phyloP scores from a whole-genome alignment of 2,888 invertebrate species.

The Trichogramma dendrolimi region DNA sequence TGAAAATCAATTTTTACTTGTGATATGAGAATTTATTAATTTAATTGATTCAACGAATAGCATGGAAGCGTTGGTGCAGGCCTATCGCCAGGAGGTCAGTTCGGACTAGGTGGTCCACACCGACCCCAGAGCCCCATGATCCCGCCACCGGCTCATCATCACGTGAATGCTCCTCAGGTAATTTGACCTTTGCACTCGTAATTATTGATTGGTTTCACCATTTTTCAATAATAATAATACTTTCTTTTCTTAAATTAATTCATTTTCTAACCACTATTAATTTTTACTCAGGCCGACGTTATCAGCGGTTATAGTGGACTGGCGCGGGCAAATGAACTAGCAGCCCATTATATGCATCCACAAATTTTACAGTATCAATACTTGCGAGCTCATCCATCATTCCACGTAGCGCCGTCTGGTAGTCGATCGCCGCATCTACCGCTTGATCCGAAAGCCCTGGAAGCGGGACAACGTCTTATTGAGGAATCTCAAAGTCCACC shows the following conservation, averaged over 20 bases:
- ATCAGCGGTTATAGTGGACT: constrained; percentile 54
- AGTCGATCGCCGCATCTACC: constrained; percentile 51
- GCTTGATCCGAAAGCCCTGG: constrained; percentile 57
- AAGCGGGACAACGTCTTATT: constrained; percentile 43
- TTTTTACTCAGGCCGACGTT: constrained; percentile 55
- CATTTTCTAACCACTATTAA: neutral
- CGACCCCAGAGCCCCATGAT: constrained; percentile 59
- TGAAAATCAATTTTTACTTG: neutral
- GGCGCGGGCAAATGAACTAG: constrained; percentile 49
- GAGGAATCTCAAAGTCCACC: constrained; percentile 68
- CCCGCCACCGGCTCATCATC: constrained; percentile 83
- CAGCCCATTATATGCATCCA: constrained; percentile 57
- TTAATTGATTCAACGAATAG: constrained; percentile 36
- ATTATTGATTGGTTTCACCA: neutral
- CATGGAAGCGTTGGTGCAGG: constrained; percentile 48
- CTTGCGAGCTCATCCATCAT: constrained; percentile 54
- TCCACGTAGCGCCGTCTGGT: constrained; percentile 44
- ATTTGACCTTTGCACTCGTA: constrained; percentile 31
- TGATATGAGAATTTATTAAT: neutral
- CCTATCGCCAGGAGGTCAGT: constrained; percentile 48
- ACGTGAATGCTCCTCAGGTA: constrained; percentile 52
- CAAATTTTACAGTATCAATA: constrained; percentile 58
- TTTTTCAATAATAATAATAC: neutral
- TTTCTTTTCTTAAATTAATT: neutral
- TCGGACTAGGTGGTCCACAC: constrained; percentile 49